Conservation (phyloP, 1,140 invertebrate species). For the Laupala kohalensis region DNA sequence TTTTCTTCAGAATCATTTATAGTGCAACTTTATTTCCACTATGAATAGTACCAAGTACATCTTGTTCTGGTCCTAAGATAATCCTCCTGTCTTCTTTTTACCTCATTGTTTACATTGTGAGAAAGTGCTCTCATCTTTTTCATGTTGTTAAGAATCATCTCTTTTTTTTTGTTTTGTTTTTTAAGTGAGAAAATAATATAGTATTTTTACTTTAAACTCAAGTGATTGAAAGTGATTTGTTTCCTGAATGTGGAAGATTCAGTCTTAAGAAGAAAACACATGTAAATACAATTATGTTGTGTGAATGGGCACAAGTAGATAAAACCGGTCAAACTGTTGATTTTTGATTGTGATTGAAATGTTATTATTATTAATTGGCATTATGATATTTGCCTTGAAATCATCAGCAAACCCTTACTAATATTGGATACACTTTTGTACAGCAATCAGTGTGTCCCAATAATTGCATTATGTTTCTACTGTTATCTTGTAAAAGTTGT, state of each 20-base stretch:
- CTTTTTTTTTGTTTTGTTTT: too few relatives aligned
- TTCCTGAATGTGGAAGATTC: background rate
- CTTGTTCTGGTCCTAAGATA: background rate
- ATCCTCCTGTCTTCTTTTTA: background rate
- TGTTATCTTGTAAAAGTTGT: too few relatives aligned
- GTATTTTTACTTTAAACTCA: background rate
- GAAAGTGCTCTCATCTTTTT: background rate
- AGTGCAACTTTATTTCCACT: constrained; percentile 18
- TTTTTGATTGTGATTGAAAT: too few relatives aligned
- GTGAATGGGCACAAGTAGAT: background rate
- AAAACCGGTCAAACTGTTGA: background rate
- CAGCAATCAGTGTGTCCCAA: too few relatives aligned
- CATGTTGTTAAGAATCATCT: background rate
- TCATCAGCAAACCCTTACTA: too few relatives aligned
- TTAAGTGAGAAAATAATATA: background rate
- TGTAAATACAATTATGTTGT: background rate
- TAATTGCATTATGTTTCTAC: too few relatives aligned
- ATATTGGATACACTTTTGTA: too few relatives aligned
- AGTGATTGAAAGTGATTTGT: background rate
- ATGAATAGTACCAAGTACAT: background rate
- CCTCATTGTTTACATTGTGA: background rate
- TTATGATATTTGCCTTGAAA: background rate
- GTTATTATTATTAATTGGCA: too few relatives aligned
- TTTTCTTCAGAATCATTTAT: constrained; percentile 83
- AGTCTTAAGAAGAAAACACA: background rate